Evolutionary conservation across 2,113 vertebrate genomes (phyloP), one percentile per base, ranked within the genome.

Genomic region (Paradoxurus hermaphroditus): DNA sequence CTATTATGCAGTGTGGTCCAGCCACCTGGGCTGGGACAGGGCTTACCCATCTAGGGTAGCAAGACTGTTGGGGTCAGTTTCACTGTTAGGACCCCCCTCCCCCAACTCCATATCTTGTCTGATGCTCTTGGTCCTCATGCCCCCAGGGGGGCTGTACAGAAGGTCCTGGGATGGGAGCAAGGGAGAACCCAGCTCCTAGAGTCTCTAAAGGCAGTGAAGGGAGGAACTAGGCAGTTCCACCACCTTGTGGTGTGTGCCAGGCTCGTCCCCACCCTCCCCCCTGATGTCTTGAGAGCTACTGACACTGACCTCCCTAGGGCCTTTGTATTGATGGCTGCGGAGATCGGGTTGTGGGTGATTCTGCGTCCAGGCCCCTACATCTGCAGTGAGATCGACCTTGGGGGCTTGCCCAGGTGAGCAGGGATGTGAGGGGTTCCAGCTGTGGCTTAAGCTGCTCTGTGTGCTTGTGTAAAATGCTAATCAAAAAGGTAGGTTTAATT

Each of bases 361-460:
- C 98, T 99, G 90, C 99, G 99, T 81, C 99, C 99, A 6, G 99
- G 99, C 25, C 99, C 99, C 1, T 99, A 99, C 78, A 99, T 99
- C 98, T 99, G 99, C 97, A 98, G 99, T 0, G 99, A 99, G 27
- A 99, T 99, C 98, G 99, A 99, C 96, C 99, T 99, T 0, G 99
- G 99, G 3, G 99, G 99, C 1, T 97, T 99, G 81, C 99, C 99
- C 95, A 99, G 99, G 99, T 99, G 94, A 98, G 98, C 0, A 0
- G 44, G 59, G 7, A 31, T 1, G 2, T 53, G 49, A 1, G 7
- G 56, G 65, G 19, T 49, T 68, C 59, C 25, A 23, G 5, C 51
- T 2, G n/a, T 6, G 12, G 14, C 44, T 18, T 5, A 12, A 51
- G 3, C 23, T 9, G 5, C 9, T 72, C 46, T 46, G 34, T 46